Evolutionary conservation across 2,888 invertebrate genomes (phyloP).

Genomic region (Oxystoma pomonae): DNA sequence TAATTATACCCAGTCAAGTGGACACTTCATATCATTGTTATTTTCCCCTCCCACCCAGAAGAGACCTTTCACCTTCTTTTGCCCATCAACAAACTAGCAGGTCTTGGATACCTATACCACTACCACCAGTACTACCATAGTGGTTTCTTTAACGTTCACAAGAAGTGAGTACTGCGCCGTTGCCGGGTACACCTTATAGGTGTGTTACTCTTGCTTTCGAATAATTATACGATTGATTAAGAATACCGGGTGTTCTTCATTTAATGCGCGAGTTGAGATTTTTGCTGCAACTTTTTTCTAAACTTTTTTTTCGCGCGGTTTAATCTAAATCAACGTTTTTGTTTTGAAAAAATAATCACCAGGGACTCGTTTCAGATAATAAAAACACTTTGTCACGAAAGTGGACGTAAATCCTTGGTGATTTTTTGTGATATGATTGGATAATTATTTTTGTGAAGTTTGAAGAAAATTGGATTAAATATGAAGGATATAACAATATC

Average conservation of each 20-base stretch:
- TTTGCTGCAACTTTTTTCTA: too few species aligned
- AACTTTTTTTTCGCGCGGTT: too few species aligned
- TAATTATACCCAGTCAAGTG: too few species aligned
- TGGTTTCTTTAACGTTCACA: neutral
- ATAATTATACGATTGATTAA: neutral
- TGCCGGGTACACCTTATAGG: neutral
- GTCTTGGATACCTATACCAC: neutral
- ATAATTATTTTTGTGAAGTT: neutral
- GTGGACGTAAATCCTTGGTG: neutral
- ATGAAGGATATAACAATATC: neutral
- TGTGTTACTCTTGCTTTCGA: neutral
- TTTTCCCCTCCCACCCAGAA: too few species aligned
- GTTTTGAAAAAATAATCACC: too few species aligned
- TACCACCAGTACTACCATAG: neutral
- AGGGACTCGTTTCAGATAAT: too few species aligned
- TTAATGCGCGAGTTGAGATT: neutral
- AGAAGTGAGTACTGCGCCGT: neutral
- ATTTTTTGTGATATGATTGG: neutral
- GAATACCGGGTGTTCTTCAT: neutral
- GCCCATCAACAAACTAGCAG: neutral
- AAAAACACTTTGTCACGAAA: too few species aligned
- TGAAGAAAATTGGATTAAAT: neutral
- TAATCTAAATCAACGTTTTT: too few species aligned
- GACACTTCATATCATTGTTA: too few species aligned
- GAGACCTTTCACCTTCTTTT: neutral